Percentiles rank a stretch among this genome's conserved stretches.
phyloP scores from a whole-genome alignment of 2,888 invertebrate species.

The Aphelenchoides bicaudatus region DNA sequence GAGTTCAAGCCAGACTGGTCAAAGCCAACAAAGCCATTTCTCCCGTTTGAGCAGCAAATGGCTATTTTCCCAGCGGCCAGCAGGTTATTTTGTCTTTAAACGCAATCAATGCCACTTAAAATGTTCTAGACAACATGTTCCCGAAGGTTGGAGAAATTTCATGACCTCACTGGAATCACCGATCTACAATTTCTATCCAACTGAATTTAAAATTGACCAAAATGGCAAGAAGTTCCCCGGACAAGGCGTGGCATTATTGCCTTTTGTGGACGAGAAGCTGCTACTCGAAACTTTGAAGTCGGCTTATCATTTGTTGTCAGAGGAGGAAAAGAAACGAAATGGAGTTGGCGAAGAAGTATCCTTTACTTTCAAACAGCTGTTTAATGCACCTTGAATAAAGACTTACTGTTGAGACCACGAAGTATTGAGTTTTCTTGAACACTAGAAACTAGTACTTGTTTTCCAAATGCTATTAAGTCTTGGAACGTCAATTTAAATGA shows the following conservation, averaged over 20 bases:
- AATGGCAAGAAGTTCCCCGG: conserved; percentile 99
- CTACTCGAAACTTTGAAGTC: conserved; percentile 68
- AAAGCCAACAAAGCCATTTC: conserved; percentile 84
- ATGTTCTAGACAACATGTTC: conserved; percentile 76
- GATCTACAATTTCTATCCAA: conserved; percentile 97
- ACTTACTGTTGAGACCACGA: too few species aligned
- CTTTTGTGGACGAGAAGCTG: conserved; percentile 87
- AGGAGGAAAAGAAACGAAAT: conserved; percentile 82
- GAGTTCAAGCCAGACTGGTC: conserved; percentile 78
- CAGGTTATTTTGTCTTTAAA: conserved; percentile 43
- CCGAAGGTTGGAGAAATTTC: conserved; percentile 82
- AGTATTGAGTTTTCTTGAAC: too few species aligned
- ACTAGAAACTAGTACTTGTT: too few species aligned
- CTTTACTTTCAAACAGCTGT: too few species aligned
- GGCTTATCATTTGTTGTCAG: too few species aligned
- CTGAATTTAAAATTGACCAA: conserved; percentile 80
- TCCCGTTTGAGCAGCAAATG: conserved; percentile 96
- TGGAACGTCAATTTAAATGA: too few species aligned
- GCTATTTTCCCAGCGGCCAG: conserved; percentile 98
- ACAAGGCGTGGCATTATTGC: conserved; percentile 95
- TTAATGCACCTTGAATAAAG: too few species aligned
- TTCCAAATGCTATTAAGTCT: too few species aligned
- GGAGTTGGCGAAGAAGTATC: conserved; percentile 81
- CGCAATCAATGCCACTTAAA: background rate
- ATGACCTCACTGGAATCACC: conserved; percentile 88